Evolutionary conservation across 92 coral and sea anemone genomes (phyloP).

Genomic region (Epizoanthus fatuus): DNA sequence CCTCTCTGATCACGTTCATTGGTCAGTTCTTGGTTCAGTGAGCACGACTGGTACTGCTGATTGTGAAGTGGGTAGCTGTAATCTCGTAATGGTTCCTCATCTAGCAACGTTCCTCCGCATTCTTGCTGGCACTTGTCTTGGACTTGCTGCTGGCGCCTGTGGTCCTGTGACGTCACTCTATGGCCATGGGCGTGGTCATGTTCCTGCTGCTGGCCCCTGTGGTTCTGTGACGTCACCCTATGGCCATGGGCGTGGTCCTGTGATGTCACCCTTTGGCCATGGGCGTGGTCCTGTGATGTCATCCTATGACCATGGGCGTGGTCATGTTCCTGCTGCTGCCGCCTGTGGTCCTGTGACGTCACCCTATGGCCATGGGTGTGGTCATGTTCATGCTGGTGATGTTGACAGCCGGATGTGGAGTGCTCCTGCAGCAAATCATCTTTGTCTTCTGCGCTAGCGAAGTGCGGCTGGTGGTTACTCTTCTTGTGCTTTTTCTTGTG

Average conservation of each 20-base stretch:
- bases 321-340: neutral
- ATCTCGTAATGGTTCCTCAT: neutral
- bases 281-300: neutral
- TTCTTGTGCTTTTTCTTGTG: conserved; percentile 13
- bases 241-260: neutral
- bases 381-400: neutral
- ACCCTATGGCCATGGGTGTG: neutral
- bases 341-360: neutral
- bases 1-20: neutral
- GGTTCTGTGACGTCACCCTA: neutral
- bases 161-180: neutral
- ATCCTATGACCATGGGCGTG: neutral
- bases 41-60: neutral
- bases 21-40: neutral
- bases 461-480: neutral
- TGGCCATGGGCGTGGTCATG: neutral
- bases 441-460: neutral
- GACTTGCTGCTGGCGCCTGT: neutral
- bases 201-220: neutral
- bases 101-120: neutral
- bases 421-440: neutral
- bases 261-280: neutral
- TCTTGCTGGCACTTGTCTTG: neutral
- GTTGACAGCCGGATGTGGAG: neutral
- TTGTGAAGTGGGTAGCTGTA: neutral